Percentiles rank a stretch among this genome's conserved stretches.
Conservation (phyloP, 2,113 vertebrate genomes). For the Urocolius indicus region DNA sequence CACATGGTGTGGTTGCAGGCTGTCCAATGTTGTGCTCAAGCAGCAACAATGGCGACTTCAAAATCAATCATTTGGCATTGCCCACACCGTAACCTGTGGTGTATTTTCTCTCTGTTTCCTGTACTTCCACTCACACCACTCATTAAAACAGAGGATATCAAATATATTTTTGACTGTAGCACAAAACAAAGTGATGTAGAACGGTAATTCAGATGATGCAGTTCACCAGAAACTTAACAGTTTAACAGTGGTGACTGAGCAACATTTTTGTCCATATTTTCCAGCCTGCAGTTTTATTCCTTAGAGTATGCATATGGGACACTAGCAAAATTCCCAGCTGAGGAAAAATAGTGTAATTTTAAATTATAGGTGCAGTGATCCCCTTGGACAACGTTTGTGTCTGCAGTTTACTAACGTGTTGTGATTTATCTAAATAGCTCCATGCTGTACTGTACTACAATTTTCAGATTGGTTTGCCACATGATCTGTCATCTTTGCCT, state of each 20-base stretch:
- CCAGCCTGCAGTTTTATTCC: not conserved
- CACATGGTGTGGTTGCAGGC: not conserved
- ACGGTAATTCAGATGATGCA: not conserved
- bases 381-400: not conserved
- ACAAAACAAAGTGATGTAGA: not conserved
- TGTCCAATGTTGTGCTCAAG: not conserved
- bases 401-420: not conserved
- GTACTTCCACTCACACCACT: not conserved
- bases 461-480: constrained; percentile 14
- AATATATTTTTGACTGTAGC: not conserved
- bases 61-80: not conserved
- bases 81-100: not conserved
- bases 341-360: not conserved
- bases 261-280: not conserved
- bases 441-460: not conserved
- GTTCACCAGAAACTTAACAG: not conserved
- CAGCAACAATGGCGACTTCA: not conserved
- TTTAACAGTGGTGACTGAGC: not conserved
- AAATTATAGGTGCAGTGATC: not conserved
- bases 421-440: constrained; percentile 5
- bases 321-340: not conserved
- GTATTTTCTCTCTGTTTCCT: not conserved
- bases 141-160: not conserved
- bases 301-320: not conserved
- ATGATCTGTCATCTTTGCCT: constrained; percentile 40